Conservation (phyloP, 2,888 invertebrate genomes). For the Nomada goodeniana region DNA sequence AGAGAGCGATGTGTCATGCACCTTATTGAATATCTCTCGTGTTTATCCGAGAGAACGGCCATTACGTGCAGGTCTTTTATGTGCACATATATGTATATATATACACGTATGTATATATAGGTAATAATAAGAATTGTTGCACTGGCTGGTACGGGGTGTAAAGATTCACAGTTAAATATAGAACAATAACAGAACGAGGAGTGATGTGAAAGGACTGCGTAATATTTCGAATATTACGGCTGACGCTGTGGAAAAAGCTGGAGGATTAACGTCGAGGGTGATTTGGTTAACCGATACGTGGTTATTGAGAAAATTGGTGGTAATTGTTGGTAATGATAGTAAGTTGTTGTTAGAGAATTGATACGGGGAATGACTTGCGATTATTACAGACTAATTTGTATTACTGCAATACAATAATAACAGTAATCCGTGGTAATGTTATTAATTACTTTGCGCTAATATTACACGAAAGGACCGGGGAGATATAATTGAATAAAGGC, state of each 20-base stretch:
- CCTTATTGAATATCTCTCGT: conserved; percentile 63
- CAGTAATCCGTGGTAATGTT: too few relatives aligned
- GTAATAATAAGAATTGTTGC: conserved; percentile 29
- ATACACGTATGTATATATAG: conserved; percentile 9
- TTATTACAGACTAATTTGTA: too few relatives aligned
- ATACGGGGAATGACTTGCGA: too few relatives aligned
- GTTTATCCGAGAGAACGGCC: conserved; percentile 50
- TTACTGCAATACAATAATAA: too few relatives aligned
- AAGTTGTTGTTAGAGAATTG: too few relatives aligned
- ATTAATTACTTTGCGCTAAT: too few relatives aligned
- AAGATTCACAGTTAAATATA: conserved; percentile 55
- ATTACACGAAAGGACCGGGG: too few relatives aligned
- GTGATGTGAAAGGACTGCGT: conserved; percentile 2
- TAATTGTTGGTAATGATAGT: too few relatives aligned
- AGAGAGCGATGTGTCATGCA: conserved; percentile 58
- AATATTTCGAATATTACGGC: conserved; percentile 43
- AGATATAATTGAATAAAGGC: too few relatives aligned
- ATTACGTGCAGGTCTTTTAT: conserved; percentile 14
- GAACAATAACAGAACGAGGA: conserved; percentile 42
- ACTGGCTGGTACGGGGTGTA: conserved; percentile 19
- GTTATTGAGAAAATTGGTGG: too few relatives aligned
- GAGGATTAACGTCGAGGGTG: neutral
- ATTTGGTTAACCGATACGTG: too few relatives aligned
- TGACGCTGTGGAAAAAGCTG: neutral
- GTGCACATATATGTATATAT: too few relatives aligned